A percentile compares a stretch with the other conserved stretches of the same genome.
phyloP scores from a whole-genome alignment of 2,797 vertebrate genomes.

The Sebastes variabilis region DNA sequence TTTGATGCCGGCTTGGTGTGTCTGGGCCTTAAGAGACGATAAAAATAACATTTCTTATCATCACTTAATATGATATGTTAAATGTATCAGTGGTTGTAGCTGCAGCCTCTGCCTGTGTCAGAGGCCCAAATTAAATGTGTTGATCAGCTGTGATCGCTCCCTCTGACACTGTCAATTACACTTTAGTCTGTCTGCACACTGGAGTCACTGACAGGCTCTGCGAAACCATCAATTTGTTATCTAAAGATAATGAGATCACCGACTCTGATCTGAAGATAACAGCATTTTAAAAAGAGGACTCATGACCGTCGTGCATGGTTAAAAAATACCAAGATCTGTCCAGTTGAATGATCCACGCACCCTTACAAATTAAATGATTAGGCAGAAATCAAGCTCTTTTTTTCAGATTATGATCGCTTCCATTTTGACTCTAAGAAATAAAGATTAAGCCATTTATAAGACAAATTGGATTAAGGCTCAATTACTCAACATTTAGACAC shows the following conservation, averaged over 20 bases:
- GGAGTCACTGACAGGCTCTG: background rate
- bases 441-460: background rate
- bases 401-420: background rate
- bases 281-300: background rate
- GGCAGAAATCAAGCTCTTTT: background rate
- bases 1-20: too few species aligned
- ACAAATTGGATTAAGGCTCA: background rate
- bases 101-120: background rate
- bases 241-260: background rate
- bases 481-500: background rate
- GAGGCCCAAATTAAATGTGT: constrained; percentile 32
- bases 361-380: background rate
- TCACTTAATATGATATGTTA: background rate
- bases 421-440: background rate
- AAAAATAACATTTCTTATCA: too few species aligned
- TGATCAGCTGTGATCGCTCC: constrained; percentile 28
- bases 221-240: background rate
- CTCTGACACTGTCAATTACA: constrained; percentile 16
- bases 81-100: background rate
- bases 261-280: background rate
- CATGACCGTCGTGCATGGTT: background rate
- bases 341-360: background rate
- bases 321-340: background rate
- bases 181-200: background rate
- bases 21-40: too few species aligned